A percentile compares a stretch with the other conserved stretches of the same genome.
These are phyloP conservation scores for Drosophila demipolita DNA, from an alignment of 2,888 invertebrate species.

Conservation along the genomic window DNA sequence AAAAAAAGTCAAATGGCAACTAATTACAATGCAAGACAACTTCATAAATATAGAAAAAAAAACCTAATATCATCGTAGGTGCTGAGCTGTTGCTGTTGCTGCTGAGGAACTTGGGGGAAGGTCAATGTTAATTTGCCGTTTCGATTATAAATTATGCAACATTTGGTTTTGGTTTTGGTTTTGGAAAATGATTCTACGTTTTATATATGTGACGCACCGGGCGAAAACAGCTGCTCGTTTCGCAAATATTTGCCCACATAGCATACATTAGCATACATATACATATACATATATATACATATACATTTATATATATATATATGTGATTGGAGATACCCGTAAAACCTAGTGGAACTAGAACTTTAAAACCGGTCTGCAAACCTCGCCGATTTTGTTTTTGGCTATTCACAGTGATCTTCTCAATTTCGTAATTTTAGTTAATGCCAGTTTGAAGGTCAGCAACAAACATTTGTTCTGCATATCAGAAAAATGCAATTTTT, in stretches of 20 bases:
- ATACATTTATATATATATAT: background rate
- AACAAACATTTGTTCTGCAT: constrained; percentile 12
- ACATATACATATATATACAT: background rate
- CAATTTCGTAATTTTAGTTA: background rate
- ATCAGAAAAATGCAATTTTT: background rate
- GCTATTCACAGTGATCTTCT: background rate
- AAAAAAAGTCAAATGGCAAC: constrained; percentile 31
- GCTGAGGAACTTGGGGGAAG: constrained; percentile 60
- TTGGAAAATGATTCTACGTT: constrained; percentile 43
- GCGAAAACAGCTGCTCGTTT: constrained; percentile 34
- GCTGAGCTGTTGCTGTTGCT: constrained; percentile 7
- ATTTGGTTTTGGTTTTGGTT: constrained; percentile 5
- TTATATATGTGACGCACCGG: constrained; percentile 29
- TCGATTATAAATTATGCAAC: constrained; percentile 45
- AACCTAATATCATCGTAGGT: constrained; percentile 30
- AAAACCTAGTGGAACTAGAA: constrained; percentile 36
- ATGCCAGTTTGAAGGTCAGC: constrained; percentile 30
- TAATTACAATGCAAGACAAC: constrained; percentile 52
- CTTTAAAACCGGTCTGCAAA: constrained; percentile 43
- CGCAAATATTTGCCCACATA: constrained; percentile 1
- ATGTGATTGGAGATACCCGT: background rate
- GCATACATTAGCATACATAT: background rate
- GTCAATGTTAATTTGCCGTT: constrained; percentile 72
- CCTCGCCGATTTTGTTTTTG: constrained; percentile 8
- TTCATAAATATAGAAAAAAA: constrained; percentile 26